These are phyloP conservation scores for Arge pagana DNA, from an alignment of 2,888 invertebrate species.

Conservation along the genomic window DNA sequence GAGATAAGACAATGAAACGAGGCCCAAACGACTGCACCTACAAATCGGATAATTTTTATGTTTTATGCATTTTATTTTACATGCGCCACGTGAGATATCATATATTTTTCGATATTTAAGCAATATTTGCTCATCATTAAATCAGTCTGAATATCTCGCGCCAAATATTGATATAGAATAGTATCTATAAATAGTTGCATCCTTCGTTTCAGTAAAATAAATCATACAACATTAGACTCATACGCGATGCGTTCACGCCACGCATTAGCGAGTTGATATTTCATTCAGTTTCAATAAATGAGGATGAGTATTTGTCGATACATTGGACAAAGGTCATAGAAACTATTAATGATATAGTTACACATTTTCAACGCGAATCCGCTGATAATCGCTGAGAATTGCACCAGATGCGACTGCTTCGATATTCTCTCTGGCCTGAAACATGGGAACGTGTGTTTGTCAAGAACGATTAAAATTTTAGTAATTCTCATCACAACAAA, in stretches of 20 bases:
- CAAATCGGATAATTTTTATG: constrained; percentile 46
- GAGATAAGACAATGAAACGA: constrained; percentile 89
- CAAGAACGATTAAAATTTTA: constrained; percentile 18
- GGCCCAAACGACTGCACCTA: constrained; percentile 87
- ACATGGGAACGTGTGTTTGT: constrained; percentile 33
- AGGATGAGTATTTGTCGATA: too few relatives aligned
- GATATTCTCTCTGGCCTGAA: constrained; percentile 72
- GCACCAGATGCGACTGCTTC: constrained; percentile 98
- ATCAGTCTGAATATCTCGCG: too few relatives aligned
- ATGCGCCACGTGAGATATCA: background rate
- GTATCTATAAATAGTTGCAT: too few relatives aligned
- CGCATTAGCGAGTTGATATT: too few relatives aligned
- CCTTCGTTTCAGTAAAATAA: too few relatives aligned
- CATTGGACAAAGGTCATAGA: constrained; percentile 26
- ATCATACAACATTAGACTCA: constrained; percentile 37
- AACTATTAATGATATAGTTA: constrained; percentile 63
- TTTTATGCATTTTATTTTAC: constrained; percentile 13
- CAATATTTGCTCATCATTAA: background rate
- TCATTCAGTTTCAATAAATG: too few relatives aligned
- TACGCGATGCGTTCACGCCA: background rate
- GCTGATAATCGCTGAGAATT: constrained; percentile 97
- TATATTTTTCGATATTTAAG: background rate
- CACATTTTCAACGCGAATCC: constrained; percentile 97
- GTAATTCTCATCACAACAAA: constrained; percentile 33
- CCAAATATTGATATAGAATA: too few relatives aligned